Percentiles rank a stretch among this genome's conserved stretches.
Conservation (phyloP, 2,113 vertebrate genomes). For the Myxocyprinus asiaticus region DNA sequence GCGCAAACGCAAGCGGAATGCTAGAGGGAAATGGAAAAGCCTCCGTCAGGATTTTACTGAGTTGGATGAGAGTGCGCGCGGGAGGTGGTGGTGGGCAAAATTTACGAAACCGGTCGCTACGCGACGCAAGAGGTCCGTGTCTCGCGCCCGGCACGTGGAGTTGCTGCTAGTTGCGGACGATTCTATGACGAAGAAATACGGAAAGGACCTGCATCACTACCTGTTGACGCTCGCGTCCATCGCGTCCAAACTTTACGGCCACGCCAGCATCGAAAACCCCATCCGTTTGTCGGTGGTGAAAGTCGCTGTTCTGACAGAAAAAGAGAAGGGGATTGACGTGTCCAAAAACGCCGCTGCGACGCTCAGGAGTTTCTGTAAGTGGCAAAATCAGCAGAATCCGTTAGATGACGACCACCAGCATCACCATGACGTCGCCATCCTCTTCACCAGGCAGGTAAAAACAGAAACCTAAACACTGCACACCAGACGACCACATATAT, state of each 20-base stretch:
- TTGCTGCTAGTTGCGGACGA: constrained; percentile 93
- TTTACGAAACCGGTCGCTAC: constrained; percentile 28
- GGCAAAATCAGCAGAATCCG: constrained; percentile 95
- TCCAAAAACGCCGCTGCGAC: constrained; percentile 92
- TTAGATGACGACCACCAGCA: constrained; percentile 87
- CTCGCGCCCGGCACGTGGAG: constrained; percentile 91
- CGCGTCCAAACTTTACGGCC: constrained; percentile 91
- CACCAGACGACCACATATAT: not conserved
- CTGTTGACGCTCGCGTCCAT: constrained; percentile 92
- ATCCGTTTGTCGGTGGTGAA: constrained; percentile 92
- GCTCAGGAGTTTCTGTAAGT: constrained; percentile 97
- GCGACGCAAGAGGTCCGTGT: constrained; percentile 80
- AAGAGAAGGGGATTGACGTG: constrained; percentile 87
- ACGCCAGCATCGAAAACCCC: constrained; percentile 97
- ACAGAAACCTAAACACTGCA: constrained; percentile 22
- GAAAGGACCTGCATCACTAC: constrained; percentile 90
- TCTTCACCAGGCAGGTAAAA: constrained; percentile 96
- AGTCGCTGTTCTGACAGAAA: constrained; percentile 80
- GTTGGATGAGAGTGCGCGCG: constrained; percentile 23
- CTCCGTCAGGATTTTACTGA: not conserved
- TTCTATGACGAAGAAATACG: constrained; percentile 90
- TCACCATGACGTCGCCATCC: constrained; percentile 94
- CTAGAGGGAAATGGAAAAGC: not conserved
- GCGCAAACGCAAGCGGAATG: constrained; percentile 25
- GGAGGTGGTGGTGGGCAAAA: constrained; percentile 54